Base-by-base conservation (phyloP, 2,113 vertebrate species). In the Phoenicopterus ruber region DNA sequence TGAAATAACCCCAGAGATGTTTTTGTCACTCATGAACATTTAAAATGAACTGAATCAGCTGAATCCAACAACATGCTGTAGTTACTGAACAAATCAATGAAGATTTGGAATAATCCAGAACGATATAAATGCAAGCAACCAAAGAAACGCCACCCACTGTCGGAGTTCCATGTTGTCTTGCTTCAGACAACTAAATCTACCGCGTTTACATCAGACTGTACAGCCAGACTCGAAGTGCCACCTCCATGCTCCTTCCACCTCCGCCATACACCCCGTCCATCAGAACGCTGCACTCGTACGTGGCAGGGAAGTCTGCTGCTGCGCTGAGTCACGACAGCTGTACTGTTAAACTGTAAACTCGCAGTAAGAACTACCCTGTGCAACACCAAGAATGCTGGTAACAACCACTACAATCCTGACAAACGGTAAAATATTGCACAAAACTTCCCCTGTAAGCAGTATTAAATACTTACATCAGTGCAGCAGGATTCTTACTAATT, bases 101-200 rank as follows among this genome's bases (percentile, higher is more conserved):
- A 70, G 54, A 7, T 6, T 24, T 31, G 3, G 46, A 67, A 38
- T 2, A 73, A 77, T 29, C 55, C 12, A 59, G 14, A 66, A 58
- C 1, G 15, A 31, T 38, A 29, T 1, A 10, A 20, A 18, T 0
- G 13, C 5, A 46, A 80, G 79, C 38, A 67, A 13, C 0, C 17
- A 24, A 12, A 55, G 66, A 55, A 89, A 38, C 1, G 0, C 4
- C 16, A 40, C 25, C 21, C 9, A 0, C 2, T 55, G 40, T 28
- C 9, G 1, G 52, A 38, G 26, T 18, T 74, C 31, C 42, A 36
- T 1, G 17, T 52, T 31, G 14, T 10, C 28, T 49, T n/a, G 46
- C 52, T 82, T n/a, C 58, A 80, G 42, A 50, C 31, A 40, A 71
- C 17, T 8, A 9, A 36, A 42, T 49, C 29, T 46, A 52, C 40